Percentiles rank a stretch among this genome's conserved stretches.
phyloP scores from a whole-genome alignment of 2,888 invertebrate genomes.

The Anthophora plumipes region DNA sequence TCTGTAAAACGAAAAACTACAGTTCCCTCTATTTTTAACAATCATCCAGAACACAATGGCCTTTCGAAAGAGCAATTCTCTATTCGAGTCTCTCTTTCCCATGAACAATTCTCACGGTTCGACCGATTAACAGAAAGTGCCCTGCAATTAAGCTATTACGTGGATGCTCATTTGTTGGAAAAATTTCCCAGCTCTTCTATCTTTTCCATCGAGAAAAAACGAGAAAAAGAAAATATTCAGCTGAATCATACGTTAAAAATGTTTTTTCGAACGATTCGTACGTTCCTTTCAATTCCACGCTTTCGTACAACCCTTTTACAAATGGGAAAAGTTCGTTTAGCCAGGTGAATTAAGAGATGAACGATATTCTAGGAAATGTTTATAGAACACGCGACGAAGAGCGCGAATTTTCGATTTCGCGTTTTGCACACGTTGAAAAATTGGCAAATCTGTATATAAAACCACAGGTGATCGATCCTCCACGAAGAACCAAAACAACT shows the following conservation, averaged over 20 bases:
- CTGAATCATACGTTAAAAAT: neutral
- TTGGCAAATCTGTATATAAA: too few relatives aligned
- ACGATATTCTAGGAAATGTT: neutral
- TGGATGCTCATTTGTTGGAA: neutral
- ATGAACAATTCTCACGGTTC: neutral
- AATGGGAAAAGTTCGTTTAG: neutral
- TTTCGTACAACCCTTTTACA: neutral
- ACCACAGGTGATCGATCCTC: too few relatives aligned
- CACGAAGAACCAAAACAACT: too few relatives aligned
- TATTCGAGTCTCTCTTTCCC: neutral
- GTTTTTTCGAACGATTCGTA: constrained; percentile 2
- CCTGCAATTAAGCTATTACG: constrained; percentile 2
- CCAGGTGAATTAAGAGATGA: constrained; percentile 28
- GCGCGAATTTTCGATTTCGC: constrained; percentile 52
- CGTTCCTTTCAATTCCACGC: neutral
- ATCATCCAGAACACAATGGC: neutral
- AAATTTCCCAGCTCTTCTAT: too few relatives aligned
- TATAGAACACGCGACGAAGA: neutral
- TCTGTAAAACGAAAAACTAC: neutral
- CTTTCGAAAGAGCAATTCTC: neutral
- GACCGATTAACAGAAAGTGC: neutral
- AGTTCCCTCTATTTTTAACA: neutral
- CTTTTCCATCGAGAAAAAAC: too few relatives aligned
- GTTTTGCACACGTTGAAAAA: neutral
- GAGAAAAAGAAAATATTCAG: too few relatives aligned